Evolutionary conservation across 1,140 invertebrate genomes (phyloP), one percentile per base, ranked within the genome.

Genomic region (Drosophila neocordata): DNA sequence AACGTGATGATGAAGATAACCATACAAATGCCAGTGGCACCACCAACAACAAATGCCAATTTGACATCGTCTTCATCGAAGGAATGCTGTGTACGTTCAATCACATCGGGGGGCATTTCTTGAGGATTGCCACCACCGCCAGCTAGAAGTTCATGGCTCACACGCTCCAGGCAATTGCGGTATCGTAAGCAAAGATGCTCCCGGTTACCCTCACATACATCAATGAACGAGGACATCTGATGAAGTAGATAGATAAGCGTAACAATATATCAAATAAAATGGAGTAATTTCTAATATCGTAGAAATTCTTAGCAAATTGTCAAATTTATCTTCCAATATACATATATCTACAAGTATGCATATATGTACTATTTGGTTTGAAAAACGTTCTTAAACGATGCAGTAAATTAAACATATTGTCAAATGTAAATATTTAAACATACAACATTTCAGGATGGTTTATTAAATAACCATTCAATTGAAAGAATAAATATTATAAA

Each of bases 1-100:
- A 80, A 89, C 53, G 80, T 81, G 4, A 89, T 89, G 55, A 89
- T 85, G 27, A 89, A 89, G 52, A 89, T 89, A 59, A 89, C 81
- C 74, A 89, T 79, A 56, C 85, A 85, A 44, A 89, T 80, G 52
- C 85, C 85, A 4, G 84, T 84, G 61, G 85, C 80, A 2, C 77
- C 80, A 2, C 85, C 85, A 24, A 89, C 78, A 9, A 85, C 68
- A 55, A 89, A 89, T 41, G 84, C 85, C 65, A 89, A 37, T 59
- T 89, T 89, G 4, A 89, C 65, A 59, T 89, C 85, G 27, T 89
- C 80, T 69, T 81, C 77, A 31, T 89, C 87, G 51, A 76, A 89
- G 61, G 67, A 61, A 48, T 78, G 80, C 0, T 78, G 85, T 0
- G 73, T 44, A 31, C 70, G 73, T 60, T 69, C 35, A n/a, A 73